Conservation (phyloP, 2,888 invertebrate species). For the Herminia tarsipennalis region DNA sequence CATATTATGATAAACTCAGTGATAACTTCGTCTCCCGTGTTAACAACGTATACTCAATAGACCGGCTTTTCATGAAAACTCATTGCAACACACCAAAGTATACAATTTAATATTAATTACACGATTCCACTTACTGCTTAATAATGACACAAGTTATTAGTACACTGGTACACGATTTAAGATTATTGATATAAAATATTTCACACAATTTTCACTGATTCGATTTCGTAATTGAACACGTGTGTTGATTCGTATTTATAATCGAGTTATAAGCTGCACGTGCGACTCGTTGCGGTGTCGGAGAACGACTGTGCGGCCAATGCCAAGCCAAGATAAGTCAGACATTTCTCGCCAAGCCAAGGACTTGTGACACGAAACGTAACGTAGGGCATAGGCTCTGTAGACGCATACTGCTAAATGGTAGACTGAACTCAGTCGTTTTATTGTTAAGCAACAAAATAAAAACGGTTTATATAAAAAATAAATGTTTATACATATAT, state of each 20-base stretch:
- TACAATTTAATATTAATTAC: not conserved
- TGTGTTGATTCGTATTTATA: conserved; percentile 33
- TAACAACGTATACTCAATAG: conserved; percentile 15
- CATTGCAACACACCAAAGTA: not conserved
- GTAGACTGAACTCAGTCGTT: conserved; percentile 2
- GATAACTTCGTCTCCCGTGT: conserved; percentile 3
- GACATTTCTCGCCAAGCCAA: conserved; percentile 54
- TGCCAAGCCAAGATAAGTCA: conserved; percentile 47
- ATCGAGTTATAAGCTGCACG: conserved; percentile 32
- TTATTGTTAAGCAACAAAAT: conserved; percentile 22
- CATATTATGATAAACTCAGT: conserved; percentile 5
- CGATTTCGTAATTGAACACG: conserved; percentile 46
- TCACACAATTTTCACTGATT: conserved; percentile 33
- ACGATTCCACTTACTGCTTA: conserved; percentile 34
- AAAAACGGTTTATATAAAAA: conserved; percentile 24
- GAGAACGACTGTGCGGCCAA: conserved; percentile 55
- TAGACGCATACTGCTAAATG: conserved; percentile 32
- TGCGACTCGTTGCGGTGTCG: conserved; percentile 38
- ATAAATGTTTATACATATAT: not conserved
- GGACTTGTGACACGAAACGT: conserved; percentile 67
- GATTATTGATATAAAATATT: conserved; percentile 14
- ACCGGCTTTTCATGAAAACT: conserved; percentile 14
- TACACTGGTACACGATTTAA: conserved; percentile 15
- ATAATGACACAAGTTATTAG: conserved; percentile 13
- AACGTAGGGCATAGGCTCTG: conserved; percentile 47